Conservation (phyloP, 2,888 invertebrate species). For the Dicranocentrus wangi region DNA sequence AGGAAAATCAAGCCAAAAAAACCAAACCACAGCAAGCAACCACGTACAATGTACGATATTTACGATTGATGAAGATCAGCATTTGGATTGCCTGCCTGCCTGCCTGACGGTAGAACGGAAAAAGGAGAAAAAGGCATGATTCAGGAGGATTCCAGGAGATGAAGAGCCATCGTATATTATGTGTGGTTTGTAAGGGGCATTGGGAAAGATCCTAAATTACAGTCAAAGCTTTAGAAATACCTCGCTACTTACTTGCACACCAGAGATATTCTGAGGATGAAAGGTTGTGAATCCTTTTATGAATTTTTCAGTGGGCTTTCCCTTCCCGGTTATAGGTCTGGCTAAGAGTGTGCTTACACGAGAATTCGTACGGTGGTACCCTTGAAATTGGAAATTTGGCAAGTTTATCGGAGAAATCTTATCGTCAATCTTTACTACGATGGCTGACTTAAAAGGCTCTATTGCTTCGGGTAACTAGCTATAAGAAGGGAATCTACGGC, state of each 20-base stretch:
- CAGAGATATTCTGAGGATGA: background rate
- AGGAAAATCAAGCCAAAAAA: slow-evolving; percentile 11
- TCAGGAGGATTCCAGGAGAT: slow-evolving; percentile 47
- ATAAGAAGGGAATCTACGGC: background rate
- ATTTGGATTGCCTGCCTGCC: background rate
- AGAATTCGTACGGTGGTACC: background rate
- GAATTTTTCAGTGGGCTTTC: slow-evolving; percentile 47
- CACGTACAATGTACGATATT: slow-evolving; percentile 37
- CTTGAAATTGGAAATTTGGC: background rate
- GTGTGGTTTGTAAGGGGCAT: slow-evolving; percentile 43
- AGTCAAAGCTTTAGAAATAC: background rate
- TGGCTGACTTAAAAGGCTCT: slow-evolving; percentile 3
- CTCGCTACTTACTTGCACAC: background rate
- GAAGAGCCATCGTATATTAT: slow-evolving; percentile 49
- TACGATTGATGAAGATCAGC: slow-evolving; percentile 46
- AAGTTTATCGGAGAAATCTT: slow-evolving; percentile 6
- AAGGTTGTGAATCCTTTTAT: slow-evolving; percentile 41
- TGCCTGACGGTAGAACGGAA: background rate
- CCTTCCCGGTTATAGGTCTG: background rate
- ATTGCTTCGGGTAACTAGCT: background rate
- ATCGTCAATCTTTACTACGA: background rate
- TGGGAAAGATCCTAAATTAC: slow-evolving; percentile 46
- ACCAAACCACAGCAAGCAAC: slow-evolving; percentile 36
- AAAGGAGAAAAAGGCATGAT: slow-evolving; percentile 32
- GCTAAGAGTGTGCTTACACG: background rate